Percentiles rank a stretch among this genome's conserved stretches.
Evolutionary conservation across 2,888 invertebrate species (phyloP).

Genomic region (Patella depressa): DNA sequence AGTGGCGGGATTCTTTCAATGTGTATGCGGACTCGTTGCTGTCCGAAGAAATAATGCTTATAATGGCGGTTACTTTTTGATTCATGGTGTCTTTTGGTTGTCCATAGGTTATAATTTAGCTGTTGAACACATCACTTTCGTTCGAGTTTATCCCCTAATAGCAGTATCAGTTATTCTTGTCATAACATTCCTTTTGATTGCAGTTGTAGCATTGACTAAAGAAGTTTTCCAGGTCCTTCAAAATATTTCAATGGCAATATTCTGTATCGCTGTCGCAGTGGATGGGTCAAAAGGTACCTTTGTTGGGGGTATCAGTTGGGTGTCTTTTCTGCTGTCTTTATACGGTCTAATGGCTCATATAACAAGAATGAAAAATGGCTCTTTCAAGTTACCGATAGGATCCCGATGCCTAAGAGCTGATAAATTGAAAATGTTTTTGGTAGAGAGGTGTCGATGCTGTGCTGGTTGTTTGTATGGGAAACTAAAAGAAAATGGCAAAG

Average conservation of each 20-base stretch:
- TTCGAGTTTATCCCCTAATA: constrained; percentile 25
- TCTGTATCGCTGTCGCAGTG: constrained; percentile 41
- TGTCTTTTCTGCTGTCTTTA: constrained; percentile 45
- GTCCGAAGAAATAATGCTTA: constrained; percentile 40
- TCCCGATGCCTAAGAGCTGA: constrained; percentile 27
- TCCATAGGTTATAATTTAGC: constrained; percentile 41
- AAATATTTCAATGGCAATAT: constrained; percentile 37
- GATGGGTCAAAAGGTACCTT: constrained; percentile 38
- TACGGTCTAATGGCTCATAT: constrained; percentile 50
- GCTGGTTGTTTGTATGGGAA: constrained; percentile 33
- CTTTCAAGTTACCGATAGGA: constrained; percentile 43
- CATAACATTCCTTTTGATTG: constrained; percentile 37
- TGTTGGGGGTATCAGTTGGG: constrained; percentile 44
- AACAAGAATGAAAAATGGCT: constrained; percentile 31
- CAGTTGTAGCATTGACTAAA: constrained; percentile 36
- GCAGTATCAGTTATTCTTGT: constrained; percentile 43
- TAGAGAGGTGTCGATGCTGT: constrained; percentile 26
- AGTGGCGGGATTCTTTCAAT: constrained; percentile 42
- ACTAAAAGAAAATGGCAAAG: constrained; percentile 4
- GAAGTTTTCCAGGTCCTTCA: constrained; percentile 45
- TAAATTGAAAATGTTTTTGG: constrained; percentile 26
- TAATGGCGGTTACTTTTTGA: constrained; percentile 38
- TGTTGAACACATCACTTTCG: constrained; percentile 32
- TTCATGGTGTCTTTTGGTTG: constrained; percentile 48
- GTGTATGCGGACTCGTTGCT: constrained; percentile 39